Base-by-base conservation (phyloP, 1,140 invertebrate genomes). In the Magallana angulata region DNA sequence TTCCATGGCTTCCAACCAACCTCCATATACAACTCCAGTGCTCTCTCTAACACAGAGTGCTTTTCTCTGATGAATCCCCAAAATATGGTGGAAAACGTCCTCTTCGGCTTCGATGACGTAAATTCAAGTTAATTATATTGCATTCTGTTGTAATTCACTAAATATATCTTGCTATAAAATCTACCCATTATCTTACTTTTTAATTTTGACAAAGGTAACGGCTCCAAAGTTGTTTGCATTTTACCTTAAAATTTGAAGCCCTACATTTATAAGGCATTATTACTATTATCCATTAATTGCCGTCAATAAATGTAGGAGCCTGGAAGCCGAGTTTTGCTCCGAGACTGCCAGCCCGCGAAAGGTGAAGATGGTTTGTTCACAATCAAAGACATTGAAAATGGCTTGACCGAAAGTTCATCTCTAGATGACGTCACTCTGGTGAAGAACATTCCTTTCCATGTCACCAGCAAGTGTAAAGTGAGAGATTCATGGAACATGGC, bases 81-180 rank as follows among this genome's bases (percentile, higher is more conserved):
- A 12, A 76, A 24, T 12, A 18, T 30, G 36, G 68, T 76, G 8
- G 8, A 76, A 2, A 76, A 76, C 24, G 18, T 76, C 36, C 68
- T 76, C 7, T 76, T 76, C 12, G 68, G 68, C 36, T 76, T 76
- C 24, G 68, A 76, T 36, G 68, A 76, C 36, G 68, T 76, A 76
- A 76, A 12, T 24, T 24, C 24, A 24, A 24, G 0, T 24, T 24
- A 24, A 24, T 48, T 48, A 48, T 48, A 48, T 48, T 48, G 3
- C 36, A 48, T 0, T 48, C 24, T 24, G 24, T 24, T 24, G 24
- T 24, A 24, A 24, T 24, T 24, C 24, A 24, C 24, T 24, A 24
- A 48, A 48, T 48, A 48, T 2, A 4, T 48, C 36, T 48, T 48
- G 5, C 3, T 4, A 48, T 48, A 48, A 48, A 48, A 48, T 48